These are phyloP conservation scores for Tribolium castaneum DNA, from an alignment of 1,140 invertebrate species.

Conservation along the genomic window DNA sequence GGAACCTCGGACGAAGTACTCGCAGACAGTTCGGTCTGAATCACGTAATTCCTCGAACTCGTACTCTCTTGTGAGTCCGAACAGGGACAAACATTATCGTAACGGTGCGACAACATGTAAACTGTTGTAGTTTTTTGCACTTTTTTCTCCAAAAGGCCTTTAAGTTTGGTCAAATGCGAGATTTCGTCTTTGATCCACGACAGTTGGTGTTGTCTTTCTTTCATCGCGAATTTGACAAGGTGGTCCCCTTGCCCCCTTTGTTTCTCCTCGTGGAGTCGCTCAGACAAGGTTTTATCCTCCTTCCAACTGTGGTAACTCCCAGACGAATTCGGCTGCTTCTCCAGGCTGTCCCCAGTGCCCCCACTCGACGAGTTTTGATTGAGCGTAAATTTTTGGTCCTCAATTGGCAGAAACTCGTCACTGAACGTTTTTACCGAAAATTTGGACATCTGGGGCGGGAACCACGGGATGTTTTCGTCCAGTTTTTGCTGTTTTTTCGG, in stretches of 20 bases:
- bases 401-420: slow-evolving; percentile 13
- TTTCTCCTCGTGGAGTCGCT: slow-evolving; percentile 52
- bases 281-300: slow-evolving; percentile 53
- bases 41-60: slow-evolving; percentile 47
- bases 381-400: background rate
- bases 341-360: background rate
- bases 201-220: slow-evolving; percentile 58
- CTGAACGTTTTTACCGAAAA: slow-evolving; percentile 24
- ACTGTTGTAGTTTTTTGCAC: slow-evolving; percentile 49
- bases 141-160: slow-evolving; percentile 52
- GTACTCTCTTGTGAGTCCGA: background rate
- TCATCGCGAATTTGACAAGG: slow-evolving; percentile 57
- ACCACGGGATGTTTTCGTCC: slow-evolving; percentile 37
- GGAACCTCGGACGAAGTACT: background rate
- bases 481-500: slow-evolving; percentile 46
- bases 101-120: slow-evolving; percentile 45
- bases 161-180: slow-evolving; percentile 57
- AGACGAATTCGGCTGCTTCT: background rate
- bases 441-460: slow-evolving; percentile 26
- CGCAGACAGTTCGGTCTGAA: slow-evolving; percentile 46
- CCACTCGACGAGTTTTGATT: background rate
- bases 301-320: slow-evolving; percentile 54
- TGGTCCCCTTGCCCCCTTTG: slow-evolving; percentile 47
- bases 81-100: background rate
- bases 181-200: slow-evolving; percentile 61